A percentile compares a stretch with the other conserved stretches of the same genome.
Evolutionary conservation across 2,888 invertebrate genomes (phyloP).

Genomic region (Rhingia rostrata): DNA sequence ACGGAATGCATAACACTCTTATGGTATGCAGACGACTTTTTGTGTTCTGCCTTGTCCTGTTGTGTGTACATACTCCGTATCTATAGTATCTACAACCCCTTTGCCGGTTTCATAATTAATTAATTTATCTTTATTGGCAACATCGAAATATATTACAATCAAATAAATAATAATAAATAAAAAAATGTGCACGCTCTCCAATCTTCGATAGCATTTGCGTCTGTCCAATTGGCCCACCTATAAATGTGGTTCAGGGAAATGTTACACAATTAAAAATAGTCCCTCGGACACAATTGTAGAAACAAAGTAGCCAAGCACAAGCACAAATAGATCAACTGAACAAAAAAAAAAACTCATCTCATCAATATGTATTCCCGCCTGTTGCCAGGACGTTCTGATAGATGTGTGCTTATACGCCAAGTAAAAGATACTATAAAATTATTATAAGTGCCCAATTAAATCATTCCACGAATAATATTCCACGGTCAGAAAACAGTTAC

Average conservation of each 20-base stretch:
- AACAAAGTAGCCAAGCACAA: not conserved
- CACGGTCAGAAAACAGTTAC: constrained; percentile 57
- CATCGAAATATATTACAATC: constrained; percentile 47
- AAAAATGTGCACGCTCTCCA: not conserved
- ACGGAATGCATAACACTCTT: constrained; percentile 19
- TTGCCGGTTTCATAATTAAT: constrained; percentile 60
- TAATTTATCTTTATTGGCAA: constrained; percentile 68
- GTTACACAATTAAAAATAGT: constrained; percentile 65
- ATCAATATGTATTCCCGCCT: constrained; percentile 26
- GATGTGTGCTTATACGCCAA: constrained; percentile 27
- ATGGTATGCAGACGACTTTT: constrained; percentile 15
- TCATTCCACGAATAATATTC: constrained; percentile 70
- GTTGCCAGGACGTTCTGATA: constrained; percentile 48
- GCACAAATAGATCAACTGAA: not conserved
- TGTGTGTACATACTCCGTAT: no score
- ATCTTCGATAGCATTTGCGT: constrained; percentile 13
- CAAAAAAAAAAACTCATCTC: not conserved
- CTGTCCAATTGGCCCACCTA: constrained; percentile 26
- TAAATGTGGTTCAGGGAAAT: constrained; percentile 1
- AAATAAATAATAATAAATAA: constrained; percentile 41
- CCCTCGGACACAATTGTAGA: constrained; percentile 40
- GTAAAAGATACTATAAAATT: constrained; percentile 43
- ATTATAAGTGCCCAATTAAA: constrained; percentile 69
- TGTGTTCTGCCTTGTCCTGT: constrained; percentile 5
- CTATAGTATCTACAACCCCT: constrained; percentile 4